A percentile compares a stretch with the other conserved stretches of the same genome.
Conservation (phyloP, 2,113 vertebrate species). For the Takifugu flavidus region DNA sequence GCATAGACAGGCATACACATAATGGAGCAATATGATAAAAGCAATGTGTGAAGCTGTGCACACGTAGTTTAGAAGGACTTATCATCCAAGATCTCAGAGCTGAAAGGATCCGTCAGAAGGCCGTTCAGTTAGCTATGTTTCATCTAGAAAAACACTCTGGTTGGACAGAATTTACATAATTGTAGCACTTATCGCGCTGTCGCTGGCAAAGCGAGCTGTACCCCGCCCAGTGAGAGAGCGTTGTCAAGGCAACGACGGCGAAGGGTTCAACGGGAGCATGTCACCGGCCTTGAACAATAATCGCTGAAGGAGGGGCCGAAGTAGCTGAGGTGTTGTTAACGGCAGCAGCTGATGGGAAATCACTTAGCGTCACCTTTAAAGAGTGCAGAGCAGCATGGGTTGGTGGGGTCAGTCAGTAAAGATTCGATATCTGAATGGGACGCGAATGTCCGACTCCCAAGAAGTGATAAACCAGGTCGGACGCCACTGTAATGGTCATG, state of each 20-base stretch:
- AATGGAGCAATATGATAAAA: not conserved
- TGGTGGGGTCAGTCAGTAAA: not conserved
- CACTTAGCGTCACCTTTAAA: not conserved
- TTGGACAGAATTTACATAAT: slow-evolving; percentile 75
- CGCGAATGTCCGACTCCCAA: not conserved
- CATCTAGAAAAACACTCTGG: slow-evolving; percentile 64
- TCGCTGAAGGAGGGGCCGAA: slow-evolving; percentile 34
- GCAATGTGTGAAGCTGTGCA: not conserved
- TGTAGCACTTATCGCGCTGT: slow-evolving; percentile 74
- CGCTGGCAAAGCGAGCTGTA: slow-evolving; percentile 54
- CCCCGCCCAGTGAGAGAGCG: slow-evolving; percentile 47
- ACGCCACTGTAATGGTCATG: slow-evolving; percentile 3
- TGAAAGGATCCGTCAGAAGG: slow-evolving; percentile 19
- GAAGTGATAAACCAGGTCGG: slow-evolving; percentile 19
- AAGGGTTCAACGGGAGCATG: slow-evolving; percentile 61
- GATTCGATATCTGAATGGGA: too few relatives aligned
- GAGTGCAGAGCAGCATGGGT: not conserved
- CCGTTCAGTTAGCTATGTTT: slow-evolving; percentile 39
- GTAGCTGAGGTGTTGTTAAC: slow-evolving; percentile 15
- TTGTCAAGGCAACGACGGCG: slow-evolving; percentile 72
- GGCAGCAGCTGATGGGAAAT: slow-evolving; percentile 14
- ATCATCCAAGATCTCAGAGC: slow-evolving; percentile 13
- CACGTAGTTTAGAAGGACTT: slow-evolving; percentile 14
- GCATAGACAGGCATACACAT: slow-evolving; percentile 3
- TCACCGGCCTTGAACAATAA: slow-evolving; percentile 58